phyloP scores from a whole-genome alignment of 2,113 vertebrate species.

The Gallinago paraguaiae region DNA sequence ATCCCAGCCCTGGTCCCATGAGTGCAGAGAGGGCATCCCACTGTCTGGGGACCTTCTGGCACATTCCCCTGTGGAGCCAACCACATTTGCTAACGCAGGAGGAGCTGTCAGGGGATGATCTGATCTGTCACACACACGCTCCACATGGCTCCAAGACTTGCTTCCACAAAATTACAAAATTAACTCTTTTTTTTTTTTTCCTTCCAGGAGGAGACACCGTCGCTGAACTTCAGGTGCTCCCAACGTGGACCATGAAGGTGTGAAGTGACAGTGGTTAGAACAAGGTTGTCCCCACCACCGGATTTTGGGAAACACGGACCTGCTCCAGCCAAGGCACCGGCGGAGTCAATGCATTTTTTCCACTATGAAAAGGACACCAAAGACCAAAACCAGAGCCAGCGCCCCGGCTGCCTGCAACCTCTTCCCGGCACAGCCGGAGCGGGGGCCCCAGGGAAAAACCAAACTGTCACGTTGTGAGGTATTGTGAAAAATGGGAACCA shows the following conservation, averaged over 20 bases:
- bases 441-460: conserved; percentile 31
- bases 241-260: fast-evolving
- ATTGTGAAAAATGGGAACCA: conserved; percentile 82
- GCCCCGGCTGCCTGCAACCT: conserved; percentile 53
- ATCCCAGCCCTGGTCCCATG: fast-evolving
- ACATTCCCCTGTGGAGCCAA: fast-evolving
- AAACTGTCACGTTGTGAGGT: conserved; percentile 85
- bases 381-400: conserved; percentile 78
- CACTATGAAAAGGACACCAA: conserved; percentile 71
- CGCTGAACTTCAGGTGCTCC: not conserved
- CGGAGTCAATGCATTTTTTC: conserved; percentile 67
- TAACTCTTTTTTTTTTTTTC: not conserved
- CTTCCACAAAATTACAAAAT: not conserved
- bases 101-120: not conserved
- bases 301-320: not conserved
- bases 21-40: fast-evolving
- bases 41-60: not conserved
- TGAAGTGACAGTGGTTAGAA: not conserved
- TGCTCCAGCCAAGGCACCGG: not conserved
- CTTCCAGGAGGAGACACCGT: not conserved
- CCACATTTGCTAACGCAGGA: fast-evolving
- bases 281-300: not conserved
- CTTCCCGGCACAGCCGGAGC: not conserved
- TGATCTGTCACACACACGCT: fast-evolving
- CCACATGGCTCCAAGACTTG: fast-evolving